Percentiles rank a stretch among this genome's conserved stretches.
These are phyloP conservation scores for Hypanus sabinus DNA, from an alignment of 2,113 vertebrate species.

Conservation along the genomic window DNA sequence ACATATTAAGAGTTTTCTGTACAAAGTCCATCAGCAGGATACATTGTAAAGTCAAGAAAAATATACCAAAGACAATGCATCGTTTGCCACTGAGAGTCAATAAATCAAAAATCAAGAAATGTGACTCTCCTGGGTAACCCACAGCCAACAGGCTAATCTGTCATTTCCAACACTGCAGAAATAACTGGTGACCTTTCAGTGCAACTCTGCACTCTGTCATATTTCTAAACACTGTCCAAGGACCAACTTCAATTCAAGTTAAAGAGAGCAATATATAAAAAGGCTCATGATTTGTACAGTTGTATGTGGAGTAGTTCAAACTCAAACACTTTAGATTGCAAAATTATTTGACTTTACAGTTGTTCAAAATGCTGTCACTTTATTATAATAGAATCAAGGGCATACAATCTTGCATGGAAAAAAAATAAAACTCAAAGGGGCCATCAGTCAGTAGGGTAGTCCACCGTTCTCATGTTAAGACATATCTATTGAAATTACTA, in stretches of 20 bases:
- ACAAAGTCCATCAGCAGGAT: neutral
- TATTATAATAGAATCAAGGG: neutral
- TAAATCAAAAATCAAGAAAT: constrained; percentile 60
- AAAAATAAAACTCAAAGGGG: constrained; percentile 1
- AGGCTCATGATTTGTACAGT: constrained; percentile 31
- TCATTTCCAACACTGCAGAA: constrained; percentile 51
- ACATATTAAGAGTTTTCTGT: constrained; percentile 46
- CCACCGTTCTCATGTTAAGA: neutral
- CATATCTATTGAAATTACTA: neutral
- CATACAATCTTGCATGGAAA: neutral
- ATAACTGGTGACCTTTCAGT: constrained; percentile 37
- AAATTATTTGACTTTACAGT: neutral
- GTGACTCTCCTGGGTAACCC: constrained; percentile 58
- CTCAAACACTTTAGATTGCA: neutral
- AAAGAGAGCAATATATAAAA: constrained; percentile 25
- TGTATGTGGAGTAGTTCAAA: neutral
- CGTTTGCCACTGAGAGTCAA: constrained; percentile 44
- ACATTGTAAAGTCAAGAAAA: neutral
- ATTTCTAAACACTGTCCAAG: constrained; percentile 33
- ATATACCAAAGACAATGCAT: constrained; percentile 25
- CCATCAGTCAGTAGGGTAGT: constrained; percentile 11
- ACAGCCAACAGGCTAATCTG: constrained; percentile 61
- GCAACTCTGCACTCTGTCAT: constrained; percentile 37
- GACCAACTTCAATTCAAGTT: constrained; percentile 31
- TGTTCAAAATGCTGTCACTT: constrained; percentile 30